Percentiles rank a stretch among this genome's conserved stretches.
Conservation (phyloP, 2,888 invertebrate genomes). For the Periphyllus acericola region DNA sequence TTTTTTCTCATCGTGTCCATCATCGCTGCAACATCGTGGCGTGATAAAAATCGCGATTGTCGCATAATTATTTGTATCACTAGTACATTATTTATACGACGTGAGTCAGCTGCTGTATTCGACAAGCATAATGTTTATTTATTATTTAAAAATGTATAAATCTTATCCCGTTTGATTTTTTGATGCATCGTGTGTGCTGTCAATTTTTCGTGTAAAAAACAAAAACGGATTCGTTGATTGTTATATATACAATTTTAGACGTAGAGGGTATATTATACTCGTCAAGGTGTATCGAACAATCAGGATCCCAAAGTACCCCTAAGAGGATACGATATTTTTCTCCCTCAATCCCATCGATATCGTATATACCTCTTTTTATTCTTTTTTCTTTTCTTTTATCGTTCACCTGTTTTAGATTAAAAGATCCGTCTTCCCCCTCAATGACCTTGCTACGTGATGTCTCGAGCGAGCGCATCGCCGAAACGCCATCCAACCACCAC, state of each 20-base stretch:
- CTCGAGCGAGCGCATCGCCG: not conserved
- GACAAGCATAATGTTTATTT: no score
- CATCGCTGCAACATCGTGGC: not conserved
- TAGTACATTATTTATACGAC: no score
- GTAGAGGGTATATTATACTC: not conserved
- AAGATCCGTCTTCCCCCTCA: constrained; percentile 51
- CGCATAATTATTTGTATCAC: no score
- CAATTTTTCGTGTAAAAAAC: no score
- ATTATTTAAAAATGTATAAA: no score
- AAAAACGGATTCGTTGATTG: no score
- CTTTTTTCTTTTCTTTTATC: constrained; percentile 21
- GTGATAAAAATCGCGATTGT: not conserved
- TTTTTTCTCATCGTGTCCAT: not conserved
- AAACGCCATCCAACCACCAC: constrained; percentile 31
- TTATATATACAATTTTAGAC: not conserved
- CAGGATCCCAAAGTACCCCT: constrained; percentile 19
- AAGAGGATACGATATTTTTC: constrained; percentile 13
- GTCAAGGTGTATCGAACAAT: constrained; percentile 22
- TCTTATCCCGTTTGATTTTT: no score
- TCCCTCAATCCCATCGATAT: constrained; percentile 9
- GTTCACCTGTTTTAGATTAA: constrained; percentile 59
- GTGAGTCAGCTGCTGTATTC: no score
- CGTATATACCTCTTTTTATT: not conserved
- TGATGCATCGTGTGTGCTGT: no score
- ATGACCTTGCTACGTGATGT: not conserved